Base-by-base conservation (phyloP, 2,888 invertebrate genomes). In the Nycteola revayana region DNA sequence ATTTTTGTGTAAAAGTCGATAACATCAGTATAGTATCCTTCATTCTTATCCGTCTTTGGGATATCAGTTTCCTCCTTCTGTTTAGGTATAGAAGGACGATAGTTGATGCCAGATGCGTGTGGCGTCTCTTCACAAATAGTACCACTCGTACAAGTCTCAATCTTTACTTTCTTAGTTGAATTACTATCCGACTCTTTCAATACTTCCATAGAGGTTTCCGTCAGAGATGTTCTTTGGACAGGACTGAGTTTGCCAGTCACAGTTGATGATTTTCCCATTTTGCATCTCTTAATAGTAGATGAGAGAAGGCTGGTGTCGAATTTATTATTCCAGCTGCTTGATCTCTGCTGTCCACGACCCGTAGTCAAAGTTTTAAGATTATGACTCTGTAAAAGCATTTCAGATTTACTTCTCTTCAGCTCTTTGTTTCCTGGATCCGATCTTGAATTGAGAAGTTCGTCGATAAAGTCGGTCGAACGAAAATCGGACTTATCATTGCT, bases 281-380 rank as follows among this genome's bases (percentile, higher is more conserved):
- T 94, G 31, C 94, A 90, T 46, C 94, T 90, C 53, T 94, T 94
- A 34, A 93, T 91, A 3, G 90, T 90, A 3, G 92, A 90, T 1
- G 92, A 90, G 7, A 74, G 80, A 32, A 88, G 83, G 34, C 89
- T 90, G 18, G 91, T 90, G 54, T 94, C 93, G 33, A 94, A 81
- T 78, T 93, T 94, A 58, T 92, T 93, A 59, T 92, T 93, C 90
- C 93, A 92, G 66, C 93, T 93, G 50, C 93, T 93, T 0, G 93
- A 92, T 49, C 92, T 83, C 62, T 93, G 93, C 57, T 92, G 92
- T 24, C 89, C 90, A 33, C 91, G 75, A n/a, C 82, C 90, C 26
- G 79, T 89, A 34, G 80, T 88, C 35, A 90, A 64, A 11, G 83
- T 81, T 60, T 90, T 90, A 2, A 90, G 68, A 51, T 80, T 80